phyloP scores from a whole-genome alignment of 2,888 invertebrate species.

The Caenorhabditis sp. region DNA sequence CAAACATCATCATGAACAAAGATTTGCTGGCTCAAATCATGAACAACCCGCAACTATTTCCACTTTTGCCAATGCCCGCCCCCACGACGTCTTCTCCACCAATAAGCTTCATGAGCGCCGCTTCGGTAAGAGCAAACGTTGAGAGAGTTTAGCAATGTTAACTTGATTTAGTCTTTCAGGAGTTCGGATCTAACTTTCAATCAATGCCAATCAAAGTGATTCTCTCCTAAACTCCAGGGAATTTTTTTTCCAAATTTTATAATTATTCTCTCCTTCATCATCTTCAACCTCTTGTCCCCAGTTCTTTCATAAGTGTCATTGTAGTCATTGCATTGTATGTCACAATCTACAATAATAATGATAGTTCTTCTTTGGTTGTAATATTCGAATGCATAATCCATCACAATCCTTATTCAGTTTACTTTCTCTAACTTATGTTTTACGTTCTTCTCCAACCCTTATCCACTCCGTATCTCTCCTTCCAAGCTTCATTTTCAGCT shows the following conservation, averaged over 20 bases:
- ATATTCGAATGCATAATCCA: conserved; percentile 33
- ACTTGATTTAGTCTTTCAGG: conserved; percentile 53
- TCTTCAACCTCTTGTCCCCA: not conserved
- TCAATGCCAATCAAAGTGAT: conserved; percentile 68
- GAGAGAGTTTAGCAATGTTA: not conserved
- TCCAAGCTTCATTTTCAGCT: not conserved
- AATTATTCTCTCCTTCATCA: not conserved
- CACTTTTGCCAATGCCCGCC: conserved; percentile 21
- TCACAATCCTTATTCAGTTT: not conserved
- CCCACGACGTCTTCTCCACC: conserved; percentile 32
- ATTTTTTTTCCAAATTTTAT: conserved; percentile 1
- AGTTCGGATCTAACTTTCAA: conserved; percentile 49
- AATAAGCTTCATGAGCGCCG: conserved; percentile 29
- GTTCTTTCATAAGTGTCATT: too few species aligned
- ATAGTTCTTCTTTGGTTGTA: conserved; percentile 16
- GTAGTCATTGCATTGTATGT: too few species aligned
- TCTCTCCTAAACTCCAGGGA: conserved; percentile 58
- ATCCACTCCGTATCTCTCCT: conserved; percentile 15
- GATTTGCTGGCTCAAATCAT: conserved; percentile 49
- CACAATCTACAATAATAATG: conserved; percentile 6
- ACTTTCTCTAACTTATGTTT: conserved; percentile 18
- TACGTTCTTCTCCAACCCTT: not conserved
- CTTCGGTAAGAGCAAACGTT: conserved; percentile 29
- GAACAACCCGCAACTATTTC: conserved; percentile 43
- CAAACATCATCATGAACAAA: conserved; percentile 46